Evolutionary conservation across 2,888 invertebrate species (phyloP), one percentile per base, ranked within the genome.

Genomic region (Drosophila atripex): DNA sequence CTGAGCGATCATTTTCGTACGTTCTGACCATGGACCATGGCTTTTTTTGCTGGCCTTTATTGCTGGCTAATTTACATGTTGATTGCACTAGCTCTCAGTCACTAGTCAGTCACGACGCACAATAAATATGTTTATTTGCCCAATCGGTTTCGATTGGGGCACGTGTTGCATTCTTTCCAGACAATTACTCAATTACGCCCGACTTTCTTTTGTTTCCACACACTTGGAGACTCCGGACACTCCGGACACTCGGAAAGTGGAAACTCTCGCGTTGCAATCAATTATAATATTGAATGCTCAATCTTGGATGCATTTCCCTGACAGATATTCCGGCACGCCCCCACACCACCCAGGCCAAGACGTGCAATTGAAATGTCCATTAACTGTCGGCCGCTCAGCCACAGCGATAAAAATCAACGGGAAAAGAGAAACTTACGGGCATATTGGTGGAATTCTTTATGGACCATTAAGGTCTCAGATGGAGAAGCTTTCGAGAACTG

Each of bases 11-110:
- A 61, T 61, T 47, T 50, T 43, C 66, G 32, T 43, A 14, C 30
- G 28, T 63, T 69, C 46, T 61, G 71, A 14, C 53, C 61, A 50
- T 72, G 65, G 71, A 32, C 49, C 54, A 60, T 72, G 65, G 50
- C n/a, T 47, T 38, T 56, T 47, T 47, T 7, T 53, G 49, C 16
- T 32, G 39, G 58, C 43, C 49, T 69, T 82, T 77, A 85, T 82
- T 78, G n/a, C n/a, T n/a, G 53, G 56, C 45, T 71, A 83, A 83
- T 82, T 82, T 76, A 70, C 83, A 86, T 82, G 53, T 58, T 78
- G 71, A 80, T 82, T 85, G 73, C 72, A 72, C 64, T 23, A 4
- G 21, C 21, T 18, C 21, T 66, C n/a, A 64, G 46, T 47, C 43
- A 76, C 28, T n/a, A n/a, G 71, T 84, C 78, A 78, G 73, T 61